These are phyloP conservation scores for Scolopax rusticola DNA, from an alignment of 2,797 vertebrate genomes.

Conservation along the genomic window DNA sequence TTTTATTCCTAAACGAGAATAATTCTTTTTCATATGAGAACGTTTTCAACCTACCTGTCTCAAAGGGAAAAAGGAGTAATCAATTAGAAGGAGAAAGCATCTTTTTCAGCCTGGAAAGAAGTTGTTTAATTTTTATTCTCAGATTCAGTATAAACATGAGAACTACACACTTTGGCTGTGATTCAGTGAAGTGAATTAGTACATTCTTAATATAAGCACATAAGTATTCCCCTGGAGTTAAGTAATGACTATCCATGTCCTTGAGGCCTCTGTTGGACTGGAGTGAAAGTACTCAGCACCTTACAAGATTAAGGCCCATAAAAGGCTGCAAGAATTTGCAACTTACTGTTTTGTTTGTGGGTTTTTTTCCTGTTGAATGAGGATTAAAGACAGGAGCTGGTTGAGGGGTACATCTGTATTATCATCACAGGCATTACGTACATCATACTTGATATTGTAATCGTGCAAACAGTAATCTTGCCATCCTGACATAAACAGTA, in stretches of 20 bases:
- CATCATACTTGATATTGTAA: constrained; percentile 63
- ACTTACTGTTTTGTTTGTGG: neutral
- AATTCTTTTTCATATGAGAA: neutral
- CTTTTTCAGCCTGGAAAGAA: neutral
- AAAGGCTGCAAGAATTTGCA: neutral
- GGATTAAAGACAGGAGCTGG: constrained; percentile 37
- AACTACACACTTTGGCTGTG: neutral
- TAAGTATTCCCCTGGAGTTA: neutral
- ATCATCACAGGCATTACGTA: constrained; percentile 62
- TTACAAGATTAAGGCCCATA: neutral
- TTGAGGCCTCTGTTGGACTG: neutral
- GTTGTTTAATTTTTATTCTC: neutral
- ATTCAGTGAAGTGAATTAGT: neutral
- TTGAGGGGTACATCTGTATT: constrained; percentile 60
- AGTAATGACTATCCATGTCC: neutral
- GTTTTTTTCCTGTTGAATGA: neutral
- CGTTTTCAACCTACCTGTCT: neutral
- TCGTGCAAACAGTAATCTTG: constrained; percentile 62
- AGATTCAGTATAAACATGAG: neutral
- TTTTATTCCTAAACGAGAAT: neutral
- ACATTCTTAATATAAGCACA: neutral
- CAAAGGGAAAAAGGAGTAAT: neutral
- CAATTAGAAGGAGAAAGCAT: neutral
- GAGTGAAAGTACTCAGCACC: neutral
- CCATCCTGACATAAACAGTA: constrained; percentile 69